A percentile compares a stretch with the other conserved stretches of the same genome.
Evolutionary conservation across 2,797 vertebrate genomes (phyloP).

Genomic region (Sebastes taczanowskii): DNA sequence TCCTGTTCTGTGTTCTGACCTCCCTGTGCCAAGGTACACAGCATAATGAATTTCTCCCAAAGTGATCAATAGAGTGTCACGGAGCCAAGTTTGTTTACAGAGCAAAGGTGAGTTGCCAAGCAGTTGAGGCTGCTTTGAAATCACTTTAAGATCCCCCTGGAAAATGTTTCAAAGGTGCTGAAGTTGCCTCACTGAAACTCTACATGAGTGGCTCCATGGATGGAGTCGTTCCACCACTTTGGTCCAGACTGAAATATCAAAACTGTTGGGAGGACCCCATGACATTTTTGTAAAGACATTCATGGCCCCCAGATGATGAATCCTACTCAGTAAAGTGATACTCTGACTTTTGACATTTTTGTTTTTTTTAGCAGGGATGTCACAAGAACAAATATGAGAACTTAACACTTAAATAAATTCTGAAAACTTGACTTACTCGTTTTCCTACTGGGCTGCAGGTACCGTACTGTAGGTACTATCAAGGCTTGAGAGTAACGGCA

Average conservation of each 20-base stretch:
- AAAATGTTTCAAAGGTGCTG: background rate
- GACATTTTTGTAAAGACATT: background rate
- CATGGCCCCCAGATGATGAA: background rate
- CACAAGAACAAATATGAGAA: too few species aligned
- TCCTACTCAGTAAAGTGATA: background rate
- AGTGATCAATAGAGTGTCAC: background rate
- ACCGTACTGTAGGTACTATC: too few species aligned
- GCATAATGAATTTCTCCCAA: background rate
- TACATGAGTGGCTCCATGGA: background rate
- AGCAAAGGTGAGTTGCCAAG: background rate
- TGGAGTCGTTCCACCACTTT: background rate
- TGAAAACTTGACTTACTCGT: too few species aligned
- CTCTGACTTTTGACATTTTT: background rate
- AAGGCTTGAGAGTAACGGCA: too few species aligned
- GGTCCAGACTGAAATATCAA: background rate
- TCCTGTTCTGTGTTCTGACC: background rate
- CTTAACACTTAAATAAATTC: too few species aligned
- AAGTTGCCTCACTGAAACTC: background rate
- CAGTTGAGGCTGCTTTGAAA: background rate
- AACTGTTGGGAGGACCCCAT: background rate
- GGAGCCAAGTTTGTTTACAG: background rate
- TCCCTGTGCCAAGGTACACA: background rate
- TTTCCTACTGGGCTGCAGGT: too few species aligned
- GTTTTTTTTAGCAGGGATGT: background rate
- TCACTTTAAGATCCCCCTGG: background rate